Percentiles rank a stretch among this genome's conserved stretches.
Evolutionary conservation across 2,888 invertebrate species (phyloP).

Genomic region (Rhamphomyia laevipes): DNA sequence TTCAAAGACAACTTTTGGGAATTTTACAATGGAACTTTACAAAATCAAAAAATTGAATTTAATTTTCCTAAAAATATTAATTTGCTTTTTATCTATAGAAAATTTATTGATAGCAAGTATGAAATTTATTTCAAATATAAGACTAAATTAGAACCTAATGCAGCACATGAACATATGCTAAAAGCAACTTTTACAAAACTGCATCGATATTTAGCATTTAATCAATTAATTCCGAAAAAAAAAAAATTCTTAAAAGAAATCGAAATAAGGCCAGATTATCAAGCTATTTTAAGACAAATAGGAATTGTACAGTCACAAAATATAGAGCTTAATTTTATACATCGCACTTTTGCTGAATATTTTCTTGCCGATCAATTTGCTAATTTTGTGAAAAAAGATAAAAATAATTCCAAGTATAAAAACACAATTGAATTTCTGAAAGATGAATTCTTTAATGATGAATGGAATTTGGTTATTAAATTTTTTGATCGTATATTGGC

Average conservation of each 20-base stretch:
- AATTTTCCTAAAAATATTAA: neutral
- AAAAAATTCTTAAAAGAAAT: neutral
- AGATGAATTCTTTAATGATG: too few relatives aligned
- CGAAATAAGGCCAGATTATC: neutral
- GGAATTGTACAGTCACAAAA: too few relatives aligned
- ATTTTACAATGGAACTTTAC: neutral
- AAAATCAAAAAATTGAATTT: neutral
- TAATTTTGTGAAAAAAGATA: neutral
- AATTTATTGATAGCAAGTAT: slow-evolving; percentile 3
- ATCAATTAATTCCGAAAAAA: neutral
- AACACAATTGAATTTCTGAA: too few relatives aligned
- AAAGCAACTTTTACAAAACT: neutral
- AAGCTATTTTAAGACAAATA: too few relatives aligned
- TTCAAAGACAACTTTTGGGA: neutral
- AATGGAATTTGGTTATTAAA: too few relatives aligned
- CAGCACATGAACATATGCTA: too few relatives aligned
- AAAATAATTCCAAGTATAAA: too few relatives aligned
- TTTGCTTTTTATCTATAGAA: neutral
- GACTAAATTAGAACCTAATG: neutral
- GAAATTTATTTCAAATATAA: slow-evolving; percentile 2
- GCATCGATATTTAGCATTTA: slow-evolving; percentile 1
- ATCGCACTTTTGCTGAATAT: slow-evolving; percentile 5
- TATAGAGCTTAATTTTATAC: neutral
- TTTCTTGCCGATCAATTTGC: neutral
- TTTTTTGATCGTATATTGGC: too few relatives aligned